A percentile compares a stretch with the other conserved stretches of the same genome.
Evolutionary conservation across 2,797 vertebrate species (phyloP).

Genomic region (Neostethus bicornis): DNA sequence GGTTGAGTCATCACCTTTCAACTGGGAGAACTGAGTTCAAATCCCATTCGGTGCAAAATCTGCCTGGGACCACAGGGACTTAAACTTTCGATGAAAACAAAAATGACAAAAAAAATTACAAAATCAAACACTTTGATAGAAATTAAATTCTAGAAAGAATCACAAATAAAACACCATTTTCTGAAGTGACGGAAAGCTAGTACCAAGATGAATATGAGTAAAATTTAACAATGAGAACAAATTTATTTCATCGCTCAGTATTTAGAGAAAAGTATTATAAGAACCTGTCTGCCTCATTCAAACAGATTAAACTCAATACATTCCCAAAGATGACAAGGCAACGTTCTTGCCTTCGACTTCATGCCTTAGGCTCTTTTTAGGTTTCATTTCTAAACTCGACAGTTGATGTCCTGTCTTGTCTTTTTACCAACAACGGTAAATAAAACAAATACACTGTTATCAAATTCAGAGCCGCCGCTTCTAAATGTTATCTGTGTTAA

Average conservation of each 20-base stretch:
- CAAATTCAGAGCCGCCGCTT: conserved; percentile 61
- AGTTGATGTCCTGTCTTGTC: conserved; percentile 34
- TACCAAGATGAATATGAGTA: neutral
- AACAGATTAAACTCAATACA: conserved; percentile 25
- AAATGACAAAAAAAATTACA: too few relatives aligned
- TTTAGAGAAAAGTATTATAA: neutral
- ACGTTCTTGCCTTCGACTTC: conserved; percentile 19
- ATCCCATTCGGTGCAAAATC: too few relatives aligned
- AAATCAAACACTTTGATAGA: neutral
- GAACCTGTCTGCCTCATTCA: conserved; percentile 10
- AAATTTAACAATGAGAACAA: neutral
- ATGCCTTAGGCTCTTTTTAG: conserved; percentile 21
- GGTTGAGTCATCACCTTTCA: too few relatives aligned
- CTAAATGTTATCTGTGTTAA: conserved; percentile 56
- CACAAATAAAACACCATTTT: neutral
- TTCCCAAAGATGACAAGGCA: conserved; percentile 7
- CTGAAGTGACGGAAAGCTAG: neutral
- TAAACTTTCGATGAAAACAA: too few relatives aligned
- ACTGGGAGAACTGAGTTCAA: too few relatives aligned
- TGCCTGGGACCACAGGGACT: too few relatives aligned
- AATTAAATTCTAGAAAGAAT: neutral
- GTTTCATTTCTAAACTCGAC: conserved; percentile 34
- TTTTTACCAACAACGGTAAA: conserved; percentile 43
- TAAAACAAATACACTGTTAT: conserved; percentile 64
- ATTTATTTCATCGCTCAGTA: conserved; percentile 10